A percentile compares a stretch with the other conserved stretches of the same genome.
These are phyloP conservation scores for Troglohyphantes excavatus DNA, from an alignment of 2,888 invertebrate genomes.

Conservation along the genomic window DNA sequence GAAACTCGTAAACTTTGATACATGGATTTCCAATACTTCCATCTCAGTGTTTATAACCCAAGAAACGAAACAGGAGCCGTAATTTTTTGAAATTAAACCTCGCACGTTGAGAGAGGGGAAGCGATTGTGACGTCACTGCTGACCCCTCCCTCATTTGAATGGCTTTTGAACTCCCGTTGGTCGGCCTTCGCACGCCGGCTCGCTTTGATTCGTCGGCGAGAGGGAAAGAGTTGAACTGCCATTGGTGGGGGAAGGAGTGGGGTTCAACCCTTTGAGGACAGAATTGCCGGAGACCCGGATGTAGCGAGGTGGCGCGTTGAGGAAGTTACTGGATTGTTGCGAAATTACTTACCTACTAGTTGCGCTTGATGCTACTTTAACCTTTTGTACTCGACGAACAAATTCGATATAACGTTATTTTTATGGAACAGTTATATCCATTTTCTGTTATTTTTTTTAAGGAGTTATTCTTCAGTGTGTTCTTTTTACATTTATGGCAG, in stretches of 20 bases:
- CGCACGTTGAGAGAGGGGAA: background rate
- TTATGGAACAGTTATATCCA: no score
- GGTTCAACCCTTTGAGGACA: conserved; percentile 68
- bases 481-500: no score
- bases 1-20: conserved; percentile 41
- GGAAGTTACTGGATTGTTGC: background rate
- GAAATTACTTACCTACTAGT: no score
- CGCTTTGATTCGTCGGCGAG: conserved; percentile 42
- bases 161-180: conserved; percentile 48
- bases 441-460: no score
- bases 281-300: conserved; percentile 24
- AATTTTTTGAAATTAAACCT: conserved; percentile 52
- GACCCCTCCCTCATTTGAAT: conserved; percentile 68
- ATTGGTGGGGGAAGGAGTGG: conserved; percentile 61
- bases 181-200: background rate
- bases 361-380: no score
- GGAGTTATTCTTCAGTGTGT: no score
- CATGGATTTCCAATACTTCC: conserved; percentile 66
- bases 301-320: background rate
- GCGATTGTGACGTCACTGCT: conserved; percentile 54
- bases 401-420: no score
- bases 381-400: no score
- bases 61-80: conserved; percentile 30
- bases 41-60: conserved; percentile 3
- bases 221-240: conserved; percentile 12